These are phyloP conservation scores for Platycheirus rosarum DNA, from an alignment of 2,888 invertebrate genomes.

Conservation along the genomic window DNA sequence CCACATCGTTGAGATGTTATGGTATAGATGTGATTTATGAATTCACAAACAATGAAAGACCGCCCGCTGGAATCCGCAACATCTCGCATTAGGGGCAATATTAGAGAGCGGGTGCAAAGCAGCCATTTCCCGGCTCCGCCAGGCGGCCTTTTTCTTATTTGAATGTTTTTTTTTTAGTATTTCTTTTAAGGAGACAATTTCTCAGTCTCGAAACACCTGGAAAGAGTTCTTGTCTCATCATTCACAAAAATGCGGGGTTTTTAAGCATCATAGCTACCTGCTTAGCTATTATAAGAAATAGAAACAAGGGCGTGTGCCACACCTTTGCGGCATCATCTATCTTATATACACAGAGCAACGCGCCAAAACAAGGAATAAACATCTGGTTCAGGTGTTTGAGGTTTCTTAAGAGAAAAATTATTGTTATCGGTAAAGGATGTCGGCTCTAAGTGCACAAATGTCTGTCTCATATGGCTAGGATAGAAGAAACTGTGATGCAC, in stretches of 20 bases:
- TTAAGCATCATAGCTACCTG: slow-evolving; percentile 31
- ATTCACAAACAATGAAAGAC: slow-evolving; percentile 68
- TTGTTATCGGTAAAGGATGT: slow-evolving; percentile 17
- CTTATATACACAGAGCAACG: slow-evolving; percentile 8
- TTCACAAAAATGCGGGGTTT: slow-evolving; percentile 20
- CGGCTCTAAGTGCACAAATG: neutral
- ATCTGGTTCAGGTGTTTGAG: slow-evolving; percentile 57
- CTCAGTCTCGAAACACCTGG: slow-evolving; percentile 38
- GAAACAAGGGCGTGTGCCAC: slow-evolving; percentile 36
- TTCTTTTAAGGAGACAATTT: slow-evolving; percentile 41
- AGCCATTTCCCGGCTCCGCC: slow-evolving; percentile 26
- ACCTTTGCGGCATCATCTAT: slow-evolving; percentile 13
- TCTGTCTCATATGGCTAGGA: neutral
- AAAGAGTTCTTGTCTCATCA: slow-evolving; percentile 20
- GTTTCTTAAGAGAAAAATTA: slow-evolving; percentile 19
- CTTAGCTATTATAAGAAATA: too few species aligned
- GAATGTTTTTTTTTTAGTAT: too few species aligned
- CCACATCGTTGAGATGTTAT: slow-evolving; percentile 61
- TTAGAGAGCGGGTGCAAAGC: slow-evolving; percentile 61
- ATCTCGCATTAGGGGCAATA: slow-evolving; percentile 54
- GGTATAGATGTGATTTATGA: slow-evolving; percentile 67
- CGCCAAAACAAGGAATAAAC: slow-evolving; percentile 31
- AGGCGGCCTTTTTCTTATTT: slow-evolving; percentile 42
- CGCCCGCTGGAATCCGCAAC: slow-evolving; percentile 69
- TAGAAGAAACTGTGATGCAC: neutral